Percentiles rank a stretch among this genome's conserved stretches.
Conservation (phyloP, 2,113 vertebrate genomes). For the Poeciliopsis prolifica region DNA sequence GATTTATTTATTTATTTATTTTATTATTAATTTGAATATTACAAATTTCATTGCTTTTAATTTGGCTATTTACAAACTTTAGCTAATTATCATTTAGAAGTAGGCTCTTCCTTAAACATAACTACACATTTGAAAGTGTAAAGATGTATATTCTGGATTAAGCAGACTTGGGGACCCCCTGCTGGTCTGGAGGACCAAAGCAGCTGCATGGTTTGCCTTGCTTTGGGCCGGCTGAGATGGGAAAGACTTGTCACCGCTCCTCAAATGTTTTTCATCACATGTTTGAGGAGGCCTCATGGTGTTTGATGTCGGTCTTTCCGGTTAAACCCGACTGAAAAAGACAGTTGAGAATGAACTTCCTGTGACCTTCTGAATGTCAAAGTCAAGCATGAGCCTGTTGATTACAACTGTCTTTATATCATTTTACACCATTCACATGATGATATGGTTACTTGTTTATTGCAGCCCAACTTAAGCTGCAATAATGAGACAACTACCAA, state of each 20-base stretch:
- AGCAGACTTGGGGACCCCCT: not conserved
- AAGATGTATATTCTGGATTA: not conserved
- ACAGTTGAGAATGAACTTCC: not conserved
- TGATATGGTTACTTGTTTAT: not conserved
- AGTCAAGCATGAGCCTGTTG: constrained; percentile 8
- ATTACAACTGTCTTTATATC: constrained; percentile 20
- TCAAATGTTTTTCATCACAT: not conserved
- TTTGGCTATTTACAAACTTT: not conserved
- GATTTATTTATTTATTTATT: not conserved
- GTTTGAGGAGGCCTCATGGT: not conserved
- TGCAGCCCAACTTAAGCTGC: not conserved
- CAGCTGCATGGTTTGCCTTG: no score
- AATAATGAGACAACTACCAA: not conserved
- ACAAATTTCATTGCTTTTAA: not conserved
- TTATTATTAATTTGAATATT: no score
- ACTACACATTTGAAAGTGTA: not conserved
- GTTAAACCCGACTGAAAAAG: not conserved
- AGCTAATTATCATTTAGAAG: not conserved
- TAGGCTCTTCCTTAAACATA: not conserved
- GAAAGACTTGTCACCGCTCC: not conserved
- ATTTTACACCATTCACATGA: constrained; percentile 36
- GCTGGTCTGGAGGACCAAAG: not conserved
- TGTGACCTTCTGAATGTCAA: not conserved
- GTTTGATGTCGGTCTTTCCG: not conserved
- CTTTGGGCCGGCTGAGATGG: no score